Base-by-base conservation (phyloP, 53 echinoderm and acorn worm species). In the Temnopleurus reevesii region DNA sequence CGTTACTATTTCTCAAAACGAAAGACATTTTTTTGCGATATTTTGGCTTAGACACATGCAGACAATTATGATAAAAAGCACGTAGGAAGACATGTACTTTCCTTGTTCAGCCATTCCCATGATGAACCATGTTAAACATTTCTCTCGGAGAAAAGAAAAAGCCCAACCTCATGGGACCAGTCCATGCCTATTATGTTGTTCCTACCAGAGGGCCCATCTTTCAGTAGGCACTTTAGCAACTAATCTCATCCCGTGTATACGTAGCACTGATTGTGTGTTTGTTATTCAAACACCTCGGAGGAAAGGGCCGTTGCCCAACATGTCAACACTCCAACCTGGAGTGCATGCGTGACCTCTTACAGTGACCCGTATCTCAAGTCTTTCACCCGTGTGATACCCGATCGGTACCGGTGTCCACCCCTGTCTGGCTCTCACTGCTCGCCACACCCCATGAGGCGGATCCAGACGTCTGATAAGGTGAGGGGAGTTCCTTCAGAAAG, bases 161-260 rank as follows among this genome's bases (percentile, higher is more conserved):
- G n/a, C n/a, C n/a, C n/a, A n/a, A n/a, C 41, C 71, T 38, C 5
- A 8, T n/a, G 41, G 71, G 6, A 1, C 71, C n/a, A n/a, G 12
- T 38, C 41, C 23, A 18, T 7, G n/a, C 41, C 56, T 21, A 38
- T 41, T 71, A 2, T 71, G 19, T 41, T 71, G 38, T 43, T 2
- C 36, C n/a, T 6, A 12, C 41, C 43, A 21, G 71, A 71, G n/a
- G 29, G n/a, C 3, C 36, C 71, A 38, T 71, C 71, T 71, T 71
- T 71, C 71, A 71, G n/a, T 71, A 71, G 41, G 71, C 71, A 71
- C 71, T 71, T 71, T 71, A 71, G 71, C 71, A 41, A n/a, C 41
- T 71, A 71, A 71, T 71, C 71, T 71, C 71, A 71, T 71, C 41
- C 71, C 21, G 41, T 71, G 71, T 71, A 71, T 71, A 43, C 71